Percentiles rank a stretch among this genome's conserved stretches.
Conservation (phyloP, 2,113 vertebrate species). For the Solea solea region DNA sequence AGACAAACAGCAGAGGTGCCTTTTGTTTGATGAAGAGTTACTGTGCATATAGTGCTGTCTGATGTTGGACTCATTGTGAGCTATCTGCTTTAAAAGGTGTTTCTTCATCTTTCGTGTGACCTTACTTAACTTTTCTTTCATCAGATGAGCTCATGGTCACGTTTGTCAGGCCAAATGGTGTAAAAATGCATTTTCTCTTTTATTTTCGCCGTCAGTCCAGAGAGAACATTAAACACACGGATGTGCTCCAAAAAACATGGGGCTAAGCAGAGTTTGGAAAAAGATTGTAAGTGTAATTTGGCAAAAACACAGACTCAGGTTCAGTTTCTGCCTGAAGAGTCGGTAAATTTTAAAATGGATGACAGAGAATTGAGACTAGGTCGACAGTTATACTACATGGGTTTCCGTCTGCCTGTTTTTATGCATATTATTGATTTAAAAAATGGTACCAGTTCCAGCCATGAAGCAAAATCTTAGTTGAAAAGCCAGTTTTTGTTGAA, state of each 20-base stretch:
- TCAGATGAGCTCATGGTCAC: constrained; percentile 58
- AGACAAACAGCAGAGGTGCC: constrained; percentile 33
- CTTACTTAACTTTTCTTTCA: constrained; percentile 36
- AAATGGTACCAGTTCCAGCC: no score
- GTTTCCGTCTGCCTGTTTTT: no score
- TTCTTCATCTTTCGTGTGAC: constrained; percentile 57
- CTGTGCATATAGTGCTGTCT: not conserved
- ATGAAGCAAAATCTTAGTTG: no score
- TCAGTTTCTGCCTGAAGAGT: constrained; percentile 35
- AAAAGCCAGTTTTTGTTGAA: no score
- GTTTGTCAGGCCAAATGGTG: constrained; percentile 40
- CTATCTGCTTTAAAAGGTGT: not conserved
- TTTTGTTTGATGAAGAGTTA: constrained; percentile 10
- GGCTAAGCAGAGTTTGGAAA: constrained; percentile 25
- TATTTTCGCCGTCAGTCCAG: constrained; percentile 3
- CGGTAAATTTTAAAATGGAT: constrained; percentile 14
- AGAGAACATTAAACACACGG: constrained; percentile 39
- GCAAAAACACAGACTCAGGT: constrained; percentile 38
- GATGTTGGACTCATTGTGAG: constrained; percentile 9
- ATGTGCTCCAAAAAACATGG: constrained; percentile 50
- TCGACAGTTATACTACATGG: no score
- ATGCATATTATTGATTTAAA: no score
- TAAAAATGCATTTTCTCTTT: constrained; percentile 26
- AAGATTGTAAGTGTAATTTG: constrained; percentile 55
- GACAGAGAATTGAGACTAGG: not conserved